Conservation (phyloP, 2,888 invertebrate genomes). For the Villa cingulata region DNA sequence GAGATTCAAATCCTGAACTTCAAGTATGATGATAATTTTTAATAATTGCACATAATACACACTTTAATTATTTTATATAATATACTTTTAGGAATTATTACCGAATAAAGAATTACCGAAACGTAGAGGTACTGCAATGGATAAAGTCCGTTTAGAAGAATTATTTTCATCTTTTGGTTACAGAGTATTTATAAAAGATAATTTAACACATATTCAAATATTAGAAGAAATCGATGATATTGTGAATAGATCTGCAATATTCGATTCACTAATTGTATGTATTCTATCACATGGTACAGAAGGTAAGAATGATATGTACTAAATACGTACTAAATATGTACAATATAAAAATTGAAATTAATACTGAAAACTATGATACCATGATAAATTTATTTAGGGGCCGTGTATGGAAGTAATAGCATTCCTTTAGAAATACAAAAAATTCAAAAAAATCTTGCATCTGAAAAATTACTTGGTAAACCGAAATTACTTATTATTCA, state of each 20-base stretch:
- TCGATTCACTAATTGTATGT: slow-evolving; percentile 30
- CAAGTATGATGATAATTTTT: slow-evolving; percentile 16
- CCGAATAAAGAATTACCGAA: slow-evolving; percentile 15
- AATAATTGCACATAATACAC: neutral
- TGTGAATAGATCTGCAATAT: slow-evolving; percentile 21
- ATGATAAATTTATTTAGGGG: slow-evolving; percentile 22
- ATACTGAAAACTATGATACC: too few relatives aligned
- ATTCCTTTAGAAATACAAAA: slow-evolving; percentile 35
- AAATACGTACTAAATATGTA: neutral
- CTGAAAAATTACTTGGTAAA: slow-evolving; percentile 33
- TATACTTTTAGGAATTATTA: slow-evolving; percentile 18
- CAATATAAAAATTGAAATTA: neutral
- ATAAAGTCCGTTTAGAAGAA: slow-evolving; percentile 18
- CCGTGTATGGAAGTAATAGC: slow-evolving; percentile 40
- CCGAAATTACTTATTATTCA: slow-evolving; percentile 45
- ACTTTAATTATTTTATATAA: neutral
- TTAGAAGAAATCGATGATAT: slow-evolving; percentile 20
- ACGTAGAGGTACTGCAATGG: slow-evolving; percentile 29
- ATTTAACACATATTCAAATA: slow-evolving; percentile 25
- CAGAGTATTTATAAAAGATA: slow-evolving; percentile 17
- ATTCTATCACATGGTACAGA: slow-evolving; percentile 31
- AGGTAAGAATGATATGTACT: too few relatives aligned
- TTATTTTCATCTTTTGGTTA: slow-evolving; percentile 28
- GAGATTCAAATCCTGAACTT: slow-evolving; percentile 18
- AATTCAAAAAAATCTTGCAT: slow-evolving; percentile 38